Evolutionary conservation across 2,797 vertebrate genomes (phyloP), one percentile per base, ranked within the genome.

Genomic region (Hyperoplus immaculatus): DNA sequence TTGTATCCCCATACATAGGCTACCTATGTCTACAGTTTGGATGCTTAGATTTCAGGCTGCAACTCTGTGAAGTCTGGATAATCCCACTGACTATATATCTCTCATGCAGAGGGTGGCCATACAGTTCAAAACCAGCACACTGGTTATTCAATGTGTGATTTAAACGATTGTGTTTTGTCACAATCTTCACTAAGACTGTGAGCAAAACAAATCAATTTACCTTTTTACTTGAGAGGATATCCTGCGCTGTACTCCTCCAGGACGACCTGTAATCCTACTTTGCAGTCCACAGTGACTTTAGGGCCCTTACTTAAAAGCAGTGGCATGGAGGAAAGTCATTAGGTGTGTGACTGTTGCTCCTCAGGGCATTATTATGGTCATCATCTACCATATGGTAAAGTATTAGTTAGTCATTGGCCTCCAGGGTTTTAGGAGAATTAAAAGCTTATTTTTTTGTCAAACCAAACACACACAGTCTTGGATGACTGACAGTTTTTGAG

Each of bases 251-350:
- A 79, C 74, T 85, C 88, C 81, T 75, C 80, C 76, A 80, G 89
- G 78, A 86, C 55, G 70, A 80, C 67, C 62, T 39, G 29, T 92
- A 93, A 94, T 93, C 91, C 89, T 18, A 72, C 87, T 93, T 80
- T 89, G 55, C 21, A 42, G 88, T 87, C 89, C 76, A 51, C 72
- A 36, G 85, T 69, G 88, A 84, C 82, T 85, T 78, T 18, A 47
- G 29, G 29, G 29, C 67, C 43, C 6, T 38, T 79, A 81, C 73
- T 77, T 90, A 78, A 92, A 91, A 90, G 87, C 83, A 77, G 67
- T 4, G 8, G 75, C 58, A 74, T 39, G 72, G 77, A 84, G 72
- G 78, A 82, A 69, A 88, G 80, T 87, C 85, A 90, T 91, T 89
- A 88, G 81, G 72, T 81, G n/a, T 59, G 72, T n/a, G 38, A 39